Base-by-base conservation (phyloP, 2,888 invertebrate species). In the Lapara coniferarum region DNA sequence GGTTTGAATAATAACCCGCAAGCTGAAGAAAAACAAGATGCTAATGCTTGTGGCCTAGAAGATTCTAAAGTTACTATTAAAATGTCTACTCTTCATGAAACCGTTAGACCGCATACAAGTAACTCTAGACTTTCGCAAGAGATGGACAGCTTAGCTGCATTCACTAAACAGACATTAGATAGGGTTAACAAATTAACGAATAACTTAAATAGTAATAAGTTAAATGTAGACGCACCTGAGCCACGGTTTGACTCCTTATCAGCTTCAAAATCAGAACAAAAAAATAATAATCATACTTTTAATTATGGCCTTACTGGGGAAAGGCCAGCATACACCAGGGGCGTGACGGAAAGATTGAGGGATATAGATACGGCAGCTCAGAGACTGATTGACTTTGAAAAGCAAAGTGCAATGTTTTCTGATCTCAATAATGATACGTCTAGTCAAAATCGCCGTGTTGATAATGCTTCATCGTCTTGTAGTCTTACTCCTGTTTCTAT, bases 131-230 rank as follows among this genome's bases (percentile, higher is more conserved):
- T 93, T 82, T 93, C 93, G 69, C 95, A 95, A 78, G 94, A 95
- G 83, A 95, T 96, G 92, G 95, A 96, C 78, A 95, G 94, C 81
- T 89, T 96, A 84, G 95, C 95, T 73, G 95, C 95, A 52, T 91
- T 95, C 79, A 96, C 96, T 68, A 95, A 95, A 86, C 95, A 95
- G 81, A 95, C 96, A 63, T 94, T 96, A 90, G 95, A 95, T 85
- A 95, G 95, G 82, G 95, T 96, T 80, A 95, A 96, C 86, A 94
- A 94, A 89, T 94, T 96, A 83, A 92, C 94, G 74, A 94, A 88
- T 89, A 94, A 94, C 88, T 90, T 92, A 89, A 90, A 85, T 91
- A 93, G 87, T 86, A 91, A 88, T 89, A 93, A 92, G 85, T 81
- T 89, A 84, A 89, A 88, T 83, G 82, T 90, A 85, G 88, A 91